A percentile compares a stretch with the other conserved stretches of the same genome.
These are phyloP conservation scores for Heliconius eleuchia DNA, from an alignment of 1,140 invertebrate genomes.

Conservation along the genomic window DNA sequence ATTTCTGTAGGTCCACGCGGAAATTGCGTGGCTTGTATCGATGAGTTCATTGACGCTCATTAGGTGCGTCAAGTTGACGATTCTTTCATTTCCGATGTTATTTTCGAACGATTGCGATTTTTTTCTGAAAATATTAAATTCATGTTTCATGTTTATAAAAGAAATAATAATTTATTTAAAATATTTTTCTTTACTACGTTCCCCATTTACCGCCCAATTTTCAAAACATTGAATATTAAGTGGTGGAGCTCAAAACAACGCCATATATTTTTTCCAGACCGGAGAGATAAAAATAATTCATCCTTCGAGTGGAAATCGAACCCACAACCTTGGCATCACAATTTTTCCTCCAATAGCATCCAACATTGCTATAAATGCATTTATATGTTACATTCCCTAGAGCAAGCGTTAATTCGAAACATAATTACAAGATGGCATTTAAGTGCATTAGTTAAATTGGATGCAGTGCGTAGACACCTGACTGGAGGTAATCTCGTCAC, in stretches of 20 bases:
- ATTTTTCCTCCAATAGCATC: too few relatives aligned
- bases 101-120: background rate
- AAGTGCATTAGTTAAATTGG: constrained; percentile 24
- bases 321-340: too few relatives aligned
- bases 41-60: constrained; percentile 2
- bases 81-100: background rate
- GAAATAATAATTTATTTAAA: too few relatives aligned
- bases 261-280: too few relatives aligned
- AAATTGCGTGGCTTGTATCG: constrained; percentile 13
- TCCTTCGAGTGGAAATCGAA: too few relatives aligned
- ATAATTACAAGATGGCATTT: constrained; percentile 23
- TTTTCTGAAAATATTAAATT: background rate
- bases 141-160: background rate
- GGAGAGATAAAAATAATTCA: too few relatives aligned
- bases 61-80: constrained; percentile 2
- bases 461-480: constrained; percentile 24
- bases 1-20: constrained; percentile 4
- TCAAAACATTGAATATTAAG: too few relatives aligned
- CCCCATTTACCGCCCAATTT: too few relatives aligned
- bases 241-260: too few relatives aligned
- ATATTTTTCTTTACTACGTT: too few relatives aligned
- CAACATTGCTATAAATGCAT: background rate
- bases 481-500: constrained; percentile 20
- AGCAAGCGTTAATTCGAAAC: background rate
- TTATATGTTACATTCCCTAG: background rate